phyloP scores from a whole-genome alignment of 2,113 vertebrate genomes.

The Otis tarda region DNA sequence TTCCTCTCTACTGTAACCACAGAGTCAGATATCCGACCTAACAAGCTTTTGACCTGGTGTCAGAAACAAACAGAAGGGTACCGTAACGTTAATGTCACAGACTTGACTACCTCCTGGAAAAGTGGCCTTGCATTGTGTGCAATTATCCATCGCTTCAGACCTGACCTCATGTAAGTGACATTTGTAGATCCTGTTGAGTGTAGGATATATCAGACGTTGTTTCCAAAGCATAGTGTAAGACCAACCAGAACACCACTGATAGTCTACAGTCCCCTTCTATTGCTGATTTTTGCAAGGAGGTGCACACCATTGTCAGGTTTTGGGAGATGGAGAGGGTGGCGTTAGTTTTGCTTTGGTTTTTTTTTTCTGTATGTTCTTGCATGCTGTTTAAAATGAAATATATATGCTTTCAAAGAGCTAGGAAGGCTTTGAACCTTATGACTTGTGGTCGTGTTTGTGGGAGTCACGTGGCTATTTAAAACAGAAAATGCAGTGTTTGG shows the following conservation, averaged over 20 bases:
- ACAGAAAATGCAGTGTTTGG: background rate
- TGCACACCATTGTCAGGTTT: background rate
- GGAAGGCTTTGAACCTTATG: background rate
- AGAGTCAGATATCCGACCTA: conserved; percentile 92
- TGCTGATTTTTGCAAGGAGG: background rate
- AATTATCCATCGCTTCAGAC: conserved; percentile 92
- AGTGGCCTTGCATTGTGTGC: conserved; percentile 91
- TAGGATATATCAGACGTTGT: background rate
- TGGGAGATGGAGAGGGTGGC: background rate
- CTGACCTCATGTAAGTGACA: conserved; percentile 89
- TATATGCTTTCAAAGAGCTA: conserved; percentile 5
- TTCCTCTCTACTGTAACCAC: background rate
- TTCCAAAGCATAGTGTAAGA: background rate
- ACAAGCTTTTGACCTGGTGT: conserved; percentile 93
- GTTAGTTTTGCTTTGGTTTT: background rate
- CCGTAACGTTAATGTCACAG: conserved; percentile 80
- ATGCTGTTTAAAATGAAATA: background rate
- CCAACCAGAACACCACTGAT: background rate
- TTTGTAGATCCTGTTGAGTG: background rate
- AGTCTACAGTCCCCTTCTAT: background rate
- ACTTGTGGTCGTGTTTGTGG: background rate
- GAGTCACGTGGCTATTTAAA: background rate
- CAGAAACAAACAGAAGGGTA: conserved; percentile 93
- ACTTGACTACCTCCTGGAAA: conserved; percentile 89
- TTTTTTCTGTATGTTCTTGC: background rate